These are phyloP conservation scores for Drepanosiphum platanoidis DNA, from an alignment of 2,888 invertebrate genomes.

Conservation along the genomic window DNA sequence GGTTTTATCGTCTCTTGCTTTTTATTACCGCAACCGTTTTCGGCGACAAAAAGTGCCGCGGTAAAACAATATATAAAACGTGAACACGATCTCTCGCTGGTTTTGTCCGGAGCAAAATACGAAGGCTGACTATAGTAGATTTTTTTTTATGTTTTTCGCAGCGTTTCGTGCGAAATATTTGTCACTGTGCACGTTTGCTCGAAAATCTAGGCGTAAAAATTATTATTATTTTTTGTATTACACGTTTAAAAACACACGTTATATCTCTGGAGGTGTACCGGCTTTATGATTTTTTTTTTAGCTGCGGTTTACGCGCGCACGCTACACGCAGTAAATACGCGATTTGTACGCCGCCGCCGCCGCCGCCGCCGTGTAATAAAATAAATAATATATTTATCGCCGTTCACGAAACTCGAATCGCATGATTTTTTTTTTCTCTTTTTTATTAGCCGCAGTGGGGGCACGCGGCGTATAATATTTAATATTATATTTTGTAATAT, in stretches of 20 bases:
- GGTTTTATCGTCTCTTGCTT: no score
- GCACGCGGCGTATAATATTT: no score
- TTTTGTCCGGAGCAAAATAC: no score
- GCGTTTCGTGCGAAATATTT: background rate
- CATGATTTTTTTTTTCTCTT: no score
- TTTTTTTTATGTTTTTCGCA: background rate
- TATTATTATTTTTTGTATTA: background rate
- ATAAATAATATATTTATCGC: background rate
- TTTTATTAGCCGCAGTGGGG: no score
- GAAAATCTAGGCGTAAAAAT: background rate
- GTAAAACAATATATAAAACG: no score
- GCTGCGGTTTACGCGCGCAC: no score
- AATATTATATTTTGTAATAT: background rate
- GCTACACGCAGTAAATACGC: no score
- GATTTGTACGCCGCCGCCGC: constrained; percentile 1
- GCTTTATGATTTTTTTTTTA: background rate
- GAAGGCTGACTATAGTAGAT: no score
- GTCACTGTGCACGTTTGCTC: background rate
- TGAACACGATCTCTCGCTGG: no score
- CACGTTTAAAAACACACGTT: background rate
- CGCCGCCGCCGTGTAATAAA: background rate
- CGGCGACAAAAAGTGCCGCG: no score
- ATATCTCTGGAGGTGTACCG: background rate
- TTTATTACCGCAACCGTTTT: no score
- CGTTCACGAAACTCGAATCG: background rate